Conservation (phyloP, 2,888 invertebrate genomes). For the Macaria notata region DNA sequence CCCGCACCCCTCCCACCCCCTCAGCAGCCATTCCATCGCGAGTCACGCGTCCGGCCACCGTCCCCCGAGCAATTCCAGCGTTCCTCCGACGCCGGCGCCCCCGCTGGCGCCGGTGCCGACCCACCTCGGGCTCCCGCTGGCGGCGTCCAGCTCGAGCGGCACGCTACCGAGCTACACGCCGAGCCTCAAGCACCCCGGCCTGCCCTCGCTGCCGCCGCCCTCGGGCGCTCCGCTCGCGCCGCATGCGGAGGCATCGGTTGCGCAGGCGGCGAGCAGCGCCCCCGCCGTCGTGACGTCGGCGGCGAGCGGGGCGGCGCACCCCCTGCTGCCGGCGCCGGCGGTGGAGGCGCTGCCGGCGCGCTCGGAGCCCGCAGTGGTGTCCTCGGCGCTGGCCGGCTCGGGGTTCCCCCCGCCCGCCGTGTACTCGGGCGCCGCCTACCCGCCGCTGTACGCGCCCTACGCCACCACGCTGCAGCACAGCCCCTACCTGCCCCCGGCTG, state of each 20-base stretch:
- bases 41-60: slow-evolving; percentile 58
- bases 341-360: slow-evolving; percentile 63
- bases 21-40: slow-evolving; percentile 67
- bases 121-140: slow-evolving; percentile 51
- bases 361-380: slow-evolving; percentile 68
- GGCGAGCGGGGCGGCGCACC: slow-evolving; percentile 56
- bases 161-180: slow-evolving; percentile 64
- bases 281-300: slow-evolving; percentile 53
- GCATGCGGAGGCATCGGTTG: slow-evolving; percentile 23
- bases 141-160: slow-evolving; percentile 54
- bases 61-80: slow-evolving; percentile 53
- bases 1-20: slow-evolving; percentile 60
- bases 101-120: slow-evolving; percentile 53
- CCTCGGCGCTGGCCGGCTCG: slow-evolving; percentile 86
- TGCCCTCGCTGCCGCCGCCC: slow-evolving; percentile 53
- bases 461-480: slow-evolving; percentile 87
- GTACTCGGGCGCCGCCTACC: slow-evolving; percentile 82
- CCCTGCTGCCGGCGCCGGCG: slow-evolving; percentile 63
- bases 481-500: slow-evolving; percentile 86
- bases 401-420: slow-evolving; percentile 86
- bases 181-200: slow-evolving; percentile 62
- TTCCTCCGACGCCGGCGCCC: slow-evolving; percentile 52
- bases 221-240: slow-evolving; percentile 48
- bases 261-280: slow-evolving; percentile 48
- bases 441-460: slow-evolving; percentile 90